Percentiles rank a stretch among this genome's conserved stretches.
Evolutionary conservation across 1,140 invertebrate species (phyloP).

Genomic region (Neelides sp.): DNA sequence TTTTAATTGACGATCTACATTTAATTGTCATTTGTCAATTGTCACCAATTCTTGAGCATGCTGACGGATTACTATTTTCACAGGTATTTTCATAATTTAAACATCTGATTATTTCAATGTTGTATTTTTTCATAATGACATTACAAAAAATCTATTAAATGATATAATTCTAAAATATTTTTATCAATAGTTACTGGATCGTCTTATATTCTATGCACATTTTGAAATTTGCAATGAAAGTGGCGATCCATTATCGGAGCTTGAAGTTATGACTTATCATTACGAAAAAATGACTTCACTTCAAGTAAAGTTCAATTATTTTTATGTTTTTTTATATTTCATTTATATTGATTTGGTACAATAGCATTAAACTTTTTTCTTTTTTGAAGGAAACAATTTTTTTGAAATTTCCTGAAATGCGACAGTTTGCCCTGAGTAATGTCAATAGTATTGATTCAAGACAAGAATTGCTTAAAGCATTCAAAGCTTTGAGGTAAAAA

Average conservation of each 20-base stretch:
- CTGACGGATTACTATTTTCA: slow-evolving; percentile 80
- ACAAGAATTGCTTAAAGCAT: slow-evolving; percentile 71
- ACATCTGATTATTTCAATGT: slow-evolving; percentile 1
- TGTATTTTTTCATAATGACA: background rate
- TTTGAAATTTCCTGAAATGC: slow-evolving; percentile 73
- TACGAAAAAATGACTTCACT: slow-evolving; percentile 80
- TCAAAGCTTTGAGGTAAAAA: slow-evolving; percentile 46
- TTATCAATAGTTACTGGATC: slow-evolving; percentile 70
- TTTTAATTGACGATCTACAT: slow-evolving; percentile 87
- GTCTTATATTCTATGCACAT: slow-evolving; percentile 89
- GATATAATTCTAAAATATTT: slow-evolving; percentile 20
- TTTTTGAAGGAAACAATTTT: slow-evolving; percentile 73
- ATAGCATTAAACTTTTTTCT: slow-evolving; percentile 16
- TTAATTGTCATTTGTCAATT: slow-evolving; percentile 79
- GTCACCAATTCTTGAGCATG: slow-evolving; percentile 55
- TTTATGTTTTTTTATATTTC: background rate
- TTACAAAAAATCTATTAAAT: background rate
- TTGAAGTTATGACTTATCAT: slow-evolving; percentile 85
- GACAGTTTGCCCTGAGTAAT: slow-evolving; percentile 79
- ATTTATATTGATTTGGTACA: background rate
- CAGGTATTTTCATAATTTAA: slow-evolving; percentile 52
- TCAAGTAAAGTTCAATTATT: slow-evolving; percentile 47
- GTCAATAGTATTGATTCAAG: slow-evolving; percentile 87
- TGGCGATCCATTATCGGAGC: slow-evolving; percentile 83
- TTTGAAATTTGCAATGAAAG: slow-evolving; percentile 97